These are phyloP conservation scores for Dasysyrphus tricinctus DNA, from an alignment of 2,888 invertebrate genomes.

Conservation along the genomic window DNA sequence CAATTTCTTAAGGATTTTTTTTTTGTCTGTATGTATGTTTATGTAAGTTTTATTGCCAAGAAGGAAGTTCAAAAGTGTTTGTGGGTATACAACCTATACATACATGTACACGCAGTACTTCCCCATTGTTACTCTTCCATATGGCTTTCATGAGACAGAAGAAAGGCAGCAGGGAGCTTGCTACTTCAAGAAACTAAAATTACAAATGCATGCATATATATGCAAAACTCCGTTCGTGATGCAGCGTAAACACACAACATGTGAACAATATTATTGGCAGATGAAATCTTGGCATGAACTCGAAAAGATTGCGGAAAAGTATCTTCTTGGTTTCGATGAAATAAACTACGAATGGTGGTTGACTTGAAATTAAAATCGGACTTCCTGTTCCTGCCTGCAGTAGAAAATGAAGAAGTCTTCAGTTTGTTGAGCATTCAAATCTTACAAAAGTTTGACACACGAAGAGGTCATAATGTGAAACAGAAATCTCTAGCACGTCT, in stretches of 20 bases:
- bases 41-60: slow-evolving; percentile 61
- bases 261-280: slow-evolving; percentile 74
- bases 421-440: not conserved
- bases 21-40: slow-evolving; percentile 3
- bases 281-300: slow-evolving; percentile 69
- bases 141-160: slow-evolving; percentile 24
- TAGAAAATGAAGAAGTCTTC: not conserved
- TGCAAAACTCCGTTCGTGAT: slow-evolving; percentile 52
- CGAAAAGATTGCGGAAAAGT: slow-evolving; percentile 37
- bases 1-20: slow-evolving; percentile 21
- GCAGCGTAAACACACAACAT: slow-evolving; percentile 69
- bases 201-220: slow-evolving; percentile 4
- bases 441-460: not conserved
- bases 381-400: slow-evolving; percentile 29
- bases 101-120: slow-evolving; percentile 31
- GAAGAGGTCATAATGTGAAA: slow-evolving; percentile 6
- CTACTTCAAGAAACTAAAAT: slow-evolving; percentile 25
- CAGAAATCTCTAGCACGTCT: not conserved
- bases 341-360: slow-evolving; percentile 17
- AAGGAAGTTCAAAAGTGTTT: slow-evolving; percentile 71
- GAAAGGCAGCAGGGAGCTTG: not conserved
- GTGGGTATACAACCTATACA: not conserved
- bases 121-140: slow-evolving; percentile 55
- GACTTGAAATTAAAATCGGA: slow-evolving; percentile 53
- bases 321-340: slow-evolving; percentile 23